phyloP scores from a whole-genome alignment of 2,113 vertebrate species.

The Melanocharis versteri region DNA sequence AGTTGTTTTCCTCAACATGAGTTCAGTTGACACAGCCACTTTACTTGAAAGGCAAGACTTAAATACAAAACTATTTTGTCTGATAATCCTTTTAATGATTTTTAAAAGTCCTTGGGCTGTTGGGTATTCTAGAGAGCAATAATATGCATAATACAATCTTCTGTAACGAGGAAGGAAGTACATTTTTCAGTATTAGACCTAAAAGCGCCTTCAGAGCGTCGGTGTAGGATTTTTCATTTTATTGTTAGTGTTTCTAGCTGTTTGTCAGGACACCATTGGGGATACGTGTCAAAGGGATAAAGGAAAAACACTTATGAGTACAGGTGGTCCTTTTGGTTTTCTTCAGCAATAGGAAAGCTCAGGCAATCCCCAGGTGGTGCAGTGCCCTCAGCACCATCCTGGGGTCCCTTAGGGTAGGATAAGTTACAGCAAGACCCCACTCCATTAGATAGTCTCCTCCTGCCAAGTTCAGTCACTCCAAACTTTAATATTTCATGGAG shows the following conservation, averaged over 20 bases:
- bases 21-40: not conserved
- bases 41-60: not conserved
- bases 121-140: not conserved
- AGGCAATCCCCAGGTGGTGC: not conserved
- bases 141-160: not conserved
- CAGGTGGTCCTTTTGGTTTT: not conserved
- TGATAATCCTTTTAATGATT: not conserved
- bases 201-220: accelerated
- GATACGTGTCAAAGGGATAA: not conserved
- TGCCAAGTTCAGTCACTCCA: not conserved
- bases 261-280: not conserved
- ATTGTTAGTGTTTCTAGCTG: not conserved
- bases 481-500: not conserved
- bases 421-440: not conserved
- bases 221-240: not conserved
- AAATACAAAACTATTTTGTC: not conserved
- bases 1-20: not conserved
- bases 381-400: not conserved
- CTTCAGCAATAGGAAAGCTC: not conserved
- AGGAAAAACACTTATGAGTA: not conserved
- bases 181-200: not conserved
- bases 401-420: not conserved
- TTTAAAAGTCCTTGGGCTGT: not conserved
- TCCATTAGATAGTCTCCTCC: not conserved
- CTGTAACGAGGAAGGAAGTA: accelerated